Conservation (phyloP, 2,113 vertebrate species). For the Halichoerus grypus region DNA sequence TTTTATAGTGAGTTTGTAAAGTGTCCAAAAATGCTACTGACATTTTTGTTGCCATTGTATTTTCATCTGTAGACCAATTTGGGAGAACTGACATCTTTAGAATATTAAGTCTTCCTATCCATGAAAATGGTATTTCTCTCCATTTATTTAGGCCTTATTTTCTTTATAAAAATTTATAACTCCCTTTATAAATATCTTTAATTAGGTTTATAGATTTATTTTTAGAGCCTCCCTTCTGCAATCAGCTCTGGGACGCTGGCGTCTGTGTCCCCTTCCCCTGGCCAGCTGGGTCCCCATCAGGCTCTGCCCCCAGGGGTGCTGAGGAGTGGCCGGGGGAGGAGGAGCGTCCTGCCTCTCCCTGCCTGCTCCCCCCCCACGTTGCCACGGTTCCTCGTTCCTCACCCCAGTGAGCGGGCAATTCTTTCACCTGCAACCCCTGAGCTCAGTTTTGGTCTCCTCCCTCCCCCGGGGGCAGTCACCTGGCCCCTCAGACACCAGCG, state of each 20-base stretch:
- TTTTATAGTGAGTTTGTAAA: neutral
- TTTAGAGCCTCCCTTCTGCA: neutral
- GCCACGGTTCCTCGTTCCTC: neutral
- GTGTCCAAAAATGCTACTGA: neutral
- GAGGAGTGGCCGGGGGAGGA: neutral
- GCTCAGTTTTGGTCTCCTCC: neutral
- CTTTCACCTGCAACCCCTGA: fast-evolving
- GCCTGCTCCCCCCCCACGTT: neutral
- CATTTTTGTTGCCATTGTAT: neutral
- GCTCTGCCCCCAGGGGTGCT: neutral
- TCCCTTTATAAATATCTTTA: neutral
- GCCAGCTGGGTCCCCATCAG: neutral
- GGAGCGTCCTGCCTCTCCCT: neutral
- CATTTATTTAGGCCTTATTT: neutral
- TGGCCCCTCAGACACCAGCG: slow-evolving; percentile 11
- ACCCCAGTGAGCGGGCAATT: too few species aligned
- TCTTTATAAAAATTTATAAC: neutral
- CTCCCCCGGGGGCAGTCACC: neutral
- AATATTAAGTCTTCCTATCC: neutral
- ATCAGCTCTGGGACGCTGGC: neutral
- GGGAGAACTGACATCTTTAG: neutral
- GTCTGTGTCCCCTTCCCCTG: neutral
- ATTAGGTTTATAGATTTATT: neutral
- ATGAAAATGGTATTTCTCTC: neutral
- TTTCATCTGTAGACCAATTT: neutral